Evolutionary conservation across 2,888 invertebrate genomes (phyloP).

Genomic region (Exocentrus adspersus): DNA sequence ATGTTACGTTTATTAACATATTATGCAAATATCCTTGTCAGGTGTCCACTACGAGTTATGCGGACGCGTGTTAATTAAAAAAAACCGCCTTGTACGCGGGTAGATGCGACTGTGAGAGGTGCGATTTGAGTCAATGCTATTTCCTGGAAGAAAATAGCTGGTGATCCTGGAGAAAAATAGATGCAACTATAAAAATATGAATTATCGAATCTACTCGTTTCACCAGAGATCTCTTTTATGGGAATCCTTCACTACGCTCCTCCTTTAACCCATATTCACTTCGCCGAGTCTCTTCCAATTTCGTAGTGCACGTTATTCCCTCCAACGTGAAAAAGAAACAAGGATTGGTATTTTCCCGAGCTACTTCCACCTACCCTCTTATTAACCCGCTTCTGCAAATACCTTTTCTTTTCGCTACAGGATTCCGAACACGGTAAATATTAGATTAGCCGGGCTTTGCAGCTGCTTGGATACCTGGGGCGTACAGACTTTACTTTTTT

Average conservation of each 20-base stretch:
- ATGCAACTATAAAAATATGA: too few relatives aligned
- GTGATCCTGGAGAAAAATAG: too few relatives aligned
- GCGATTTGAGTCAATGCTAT: too few relatives aligned
- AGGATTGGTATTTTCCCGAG: constrained; percentile 1
- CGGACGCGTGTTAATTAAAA: background rate
- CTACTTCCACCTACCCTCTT: background rate
- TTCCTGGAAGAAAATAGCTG: too few relatives aligned
- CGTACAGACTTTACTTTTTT: background rate
- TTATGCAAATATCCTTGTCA: constrained; percentile 1
- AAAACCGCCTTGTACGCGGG: too few relatives aligned
- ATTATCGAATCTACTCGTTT: too few relatives aligned
- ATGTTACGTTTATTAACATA: constrained; percentile 2
- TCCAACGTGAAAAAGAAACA: background rate
- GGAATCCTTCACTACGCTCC: background rate
- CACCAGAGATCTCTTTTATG: too few relatives aligned
- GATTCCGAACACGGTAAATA: constrained; percentile 6
- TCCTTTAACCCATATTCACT: background rate
- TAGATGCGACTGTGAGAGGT: too few relatives aligned
- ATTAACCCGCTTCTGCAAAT: background rate
- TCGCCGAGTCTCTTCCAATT: too few relatives aligned
- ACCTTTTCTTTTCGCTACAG: background rate
- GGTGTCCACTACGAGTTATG: background rate
- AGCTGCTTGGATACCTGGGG: background rate
- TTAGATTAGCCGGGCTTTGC: background rate
- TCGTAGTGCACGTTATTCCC: background rate